These are phyloP conservation scores for Castor canadensis DNA, from an alignment of 2,113 vertebrate genomes.

Conservation along the genomic window DNA sequence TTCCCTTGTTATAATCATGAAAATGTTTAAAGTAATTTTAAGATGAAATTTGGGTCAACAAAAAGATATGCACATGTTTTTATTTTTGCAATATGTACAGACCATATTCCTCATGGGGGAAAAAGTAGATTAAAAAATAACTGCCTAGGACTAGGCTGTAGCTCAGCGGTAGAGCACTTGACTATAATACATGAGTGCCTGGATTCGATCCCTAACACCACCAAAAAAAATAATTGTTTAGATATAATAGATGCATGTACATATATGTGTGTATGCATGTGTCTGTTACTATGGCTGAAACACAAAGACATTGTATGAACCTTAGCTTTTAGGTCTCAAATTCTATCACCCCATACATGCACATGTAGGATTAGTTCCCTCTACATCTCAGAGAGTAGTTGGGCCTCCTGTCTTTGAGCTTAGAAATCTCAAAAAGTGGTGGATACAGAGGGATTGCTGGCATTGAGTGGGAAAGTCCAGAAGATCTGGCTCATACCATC, in stretches of 20 bases:
- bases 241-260: not conserved
- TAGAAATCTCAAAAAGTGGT: not conserved
- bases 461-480: not conserved
- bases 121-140: not conserved
- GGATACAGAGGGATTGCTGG: not conserved
- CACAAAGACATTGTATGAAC: not conserved
- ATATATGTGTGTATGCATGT: not conserved
- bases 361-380: not conserved
- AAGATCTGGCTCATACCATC: not conserved
- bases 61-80: not conserved
- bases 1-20: not conserved
- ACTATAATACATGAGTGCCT: too few relatives aligned
- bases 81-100: conserved; percentile 4
- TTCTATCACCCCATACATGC: not conserved
- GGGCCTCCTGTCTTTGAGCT: not conserved
- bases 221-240: not conserved
- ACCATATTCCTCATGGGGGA: not conserved
- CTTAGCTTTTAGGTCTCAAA: not conserved
- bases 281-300: not conserved
- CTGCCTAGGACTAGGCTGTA: not conserved
- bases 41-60: not conserved
- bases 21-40: not conserved
- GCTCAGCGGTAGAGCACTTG: not conserved
- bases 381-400: not conserved
- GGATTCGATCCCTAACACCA: not conserved